phyloP scores from a whole-genome alignment of 2,888 invertebrate species.

The Megaustenia siamemsis region DNA sequence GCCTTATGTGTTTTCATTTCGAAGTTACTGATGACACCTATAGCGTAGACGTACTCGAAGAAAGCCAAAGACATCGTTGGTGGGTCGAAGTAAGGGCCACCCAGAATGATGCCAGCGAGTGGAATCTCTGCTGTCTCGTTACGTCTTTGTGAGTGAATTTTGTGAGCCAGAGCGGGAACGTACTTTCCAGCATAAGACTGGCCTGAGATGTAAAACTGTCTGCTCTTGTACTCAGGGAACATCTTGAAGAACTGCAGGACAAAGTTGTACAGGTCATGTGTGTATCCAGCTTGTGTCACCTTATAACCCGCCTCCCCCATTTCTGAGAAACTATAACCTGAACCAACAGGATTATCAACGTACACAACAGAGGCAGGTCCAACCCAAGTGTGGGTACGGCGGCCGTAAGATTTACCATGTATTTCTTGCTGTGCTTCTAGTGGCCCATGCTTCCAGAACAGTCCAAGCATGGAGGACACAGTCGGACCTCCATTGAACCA shows the following conservation, averaged over 20 bases:
- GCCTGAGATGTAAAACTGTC: conserved; percentile 92
- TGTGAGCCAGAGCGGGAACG: conserved; percentile 85
- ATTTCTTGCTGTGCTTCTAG: neutral
- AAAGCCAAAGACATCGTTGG: conserved; percentile 57
- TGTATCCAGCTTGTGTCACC: conserved; percentile 1
- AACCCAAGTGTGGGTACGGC: conserved; percentile 20
- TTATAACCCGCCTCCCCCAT: conserved; percentile 52
- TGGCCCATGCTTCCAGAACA: conserved; percentile 37
- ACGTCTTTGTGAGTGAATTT: conserved; percentile 68
- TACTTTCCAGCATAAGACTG: conserved; percentile 85
- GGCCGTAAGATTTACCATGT: neutral
- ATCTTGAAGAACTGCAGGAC: conserved; percentile 88
- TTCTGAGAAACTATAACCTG: conserved; percentile 92
- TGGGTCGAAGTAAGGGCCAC: conserved; percentile 78
- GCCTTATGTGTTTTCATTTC: conserved; percentile 33
- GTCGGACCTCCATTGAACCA: conserved; percentile 81
- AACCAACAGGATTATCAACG: conserved; percentile 87
- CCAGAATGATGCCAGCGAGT: conserved; percentile 76
- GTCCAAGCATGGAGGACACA: conserved; percentile 78
- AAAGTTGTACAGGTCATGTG: conserved; percentile 53
- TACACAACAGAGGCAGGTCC: conserved; percentile 47
- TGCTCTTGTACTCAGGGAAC: conserved; percentile 87
- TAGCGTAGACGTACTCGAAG: conserved; percentile 3
- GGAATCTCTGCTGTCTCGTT: conserved; percentile 62
- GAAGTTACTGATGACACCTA: conserved; percentile 38